Evolutionary conservation across 2,888 invertebrate species (phyloP), one percentile per base, ranked within the genome.

Genomic region (Mellilla xanthometata): DNA sequence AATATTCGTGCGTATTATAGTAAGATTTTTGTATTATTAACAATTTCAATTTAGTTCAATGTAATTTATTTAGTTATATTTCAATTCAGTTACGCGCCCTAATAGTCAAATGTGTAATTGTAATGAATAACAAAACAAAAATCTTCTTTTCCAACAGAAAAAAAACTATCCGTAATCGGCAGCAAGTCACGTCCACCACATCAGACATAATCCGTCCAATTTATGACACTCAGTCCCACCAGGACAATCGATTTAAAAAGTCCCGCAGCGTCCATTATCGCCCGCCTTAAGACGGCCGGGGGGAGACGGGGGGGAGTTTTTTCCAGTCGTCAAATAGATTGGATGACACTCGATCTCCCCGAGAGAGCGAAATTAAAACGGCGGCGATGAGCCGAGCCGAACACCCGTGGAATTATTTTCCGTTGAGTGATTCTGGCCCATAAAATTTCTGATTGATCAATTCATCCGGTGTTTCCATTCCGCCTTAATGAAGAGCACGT

Each of bases 391-490:
- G 81, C 84, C 86, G 72, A 75, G 76, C 77, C 80, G 76, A 83
- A 84, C 77, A 80, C 81, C 81, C 75, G 62, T 72, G 74, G 83
- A 83, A 87, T 87, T 86, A 87, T 86, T 87, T 87, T 85, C 82
- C 86, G 85, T 83, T 89, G 86, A 88, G 88, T 89, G 88, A 89
- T 89, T 88, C 84, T 75, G 69, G 80, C 70, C 84, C 87, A 86
- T 87, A 87, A 88, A 89, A 87, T 81, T 85, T 84, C 81, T 87
- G 87, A 88, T 87, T 87, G 89, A 89, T 89, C 89, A 89, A 89
- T 89, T 87, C 86, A 87, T 89, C 76, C 82, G 77, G 75, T 81
- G 81, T 83, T 83, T 73, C 81, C 78, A 80, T 82, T 76, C 67
- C 79, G 71, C 65, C 68, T 68, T 88, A 88, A 88, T 88, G 87